Evolutionary conservation across 2,113 vertebrate species (phyloP), one percentile per base, ranked within the genome.

Genomic region (Cisticola juncidis): DNA sequence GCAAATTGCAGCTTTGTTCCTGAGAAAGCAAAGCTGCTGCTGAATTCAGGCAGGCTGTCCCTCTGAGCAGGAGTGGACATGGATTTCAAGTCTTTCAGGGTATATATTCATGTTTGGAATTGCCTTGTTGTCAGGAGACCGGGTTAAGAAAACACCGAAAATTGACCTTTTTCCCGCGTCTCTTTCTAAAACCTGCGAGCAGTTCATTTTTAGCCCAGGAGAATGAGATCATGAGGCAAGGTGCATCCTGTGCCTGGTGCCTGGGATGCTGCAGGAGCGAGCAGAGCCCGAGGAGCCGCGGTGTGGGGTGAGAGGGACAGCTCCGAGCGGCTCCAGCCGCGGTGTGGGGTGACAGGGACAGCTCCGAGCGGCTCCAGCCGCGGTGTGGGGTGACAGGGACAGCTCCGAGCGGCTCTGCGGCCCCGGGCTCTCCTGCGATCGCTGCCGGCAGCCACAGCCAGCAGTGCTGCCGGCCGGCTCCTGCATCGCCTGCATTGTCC

Each of bases 1-100:
- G 47, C 47, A 87, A 78, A 62, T 51, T 65, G 45, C 69, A 70
- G 76, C 82, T 90, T 92, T 92, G 81, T 85, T 74, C 57, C 64
- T 33, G 14, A 53, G 48, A 57, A 62, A 60, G 74, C 50, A 60
- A 54, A 90, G 64, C 82, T 28, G n/a, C 73, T 70, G 18, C 40
- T 51, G 80, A 60, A 47, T 64, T 64, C 57, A 33, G 56, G 50
- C 28, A 31, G 56, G 12, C n/a, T 18, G 68, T 40, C 47, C 85
- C 71, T 31, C 26, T 53, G 66, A 88, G 76, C 60, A 86, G 71
- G 47, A 68, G 45, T 13, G 73, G 65, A 90, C 28, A 5, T 25
- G 57, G 77, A 64, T 94, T 87, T 90, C 47, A 44, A 8, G 31
- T 40, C 45, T 68, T 72, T 54, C 70, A 31, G n/a, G 23, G 8